phyloP scores from a whole-genome alignment of 2,797 vertebrate genomes.

The Phataginus tetradactyla region DNA sequence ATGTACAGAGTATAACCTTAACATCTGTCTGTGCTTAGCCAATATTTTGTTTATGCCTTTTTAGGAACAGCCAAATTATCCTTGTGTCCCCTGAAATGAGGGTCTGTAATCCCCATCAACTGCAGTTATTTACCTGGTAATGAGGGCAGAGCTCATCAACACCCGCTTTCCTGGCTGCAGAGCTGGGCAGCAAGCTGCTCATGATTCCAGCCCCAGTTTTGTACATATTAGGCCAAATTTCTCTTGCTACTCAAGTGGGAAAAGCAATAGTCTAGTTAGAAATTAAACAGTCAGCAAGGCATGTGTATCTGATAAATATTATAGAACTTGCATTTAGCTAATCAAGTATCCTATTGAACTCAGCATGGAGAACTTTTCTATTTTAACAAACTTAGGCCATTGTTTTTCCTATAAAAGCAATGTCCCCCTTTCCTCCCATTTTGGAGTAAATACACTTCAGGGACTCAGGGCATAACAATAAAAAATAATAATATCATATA shows the following conservation, averaged over 20 bases:
- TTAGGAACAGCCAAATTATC: slow-evolving; percentile 80
- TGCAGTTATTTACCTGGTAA: slow-evolving; percentile 74
- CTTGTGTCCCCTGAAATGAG: slow-evolving; percentile 78
- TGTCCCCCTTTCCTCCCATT: background rate
- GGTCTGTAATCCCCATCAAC: slow-evolving; percentile 74
- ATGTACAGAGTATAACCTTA: slow-evolving; percentile 83
- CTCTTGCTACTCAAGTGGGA: background rate
- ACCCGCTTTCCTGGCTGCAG: slow-evolving; percentile 45
- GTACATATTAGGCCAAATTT: slow-evolving; percentile 29
- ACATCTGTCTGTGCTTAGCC: slow-evolving; percentile 83
- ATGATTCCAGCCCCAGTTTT: slow-evolving; percentile 44
- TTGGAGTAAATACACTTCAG: background rate
- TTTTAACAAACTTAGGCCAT: background rate
- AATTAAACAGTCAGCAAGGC: slow-evolving; percentile 55
- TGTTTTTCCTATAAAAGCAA: background rate
- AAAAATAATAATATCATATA: background rate
- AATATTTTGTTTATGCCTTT: slow-evolving; percentile 80
- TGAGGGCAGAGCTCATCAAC: slow-evolving; percentile 44
- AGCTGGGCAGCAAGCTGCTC: slow-evolving; percentile 29
- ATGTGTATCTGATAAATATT: background rate
- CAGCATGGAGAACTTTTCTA: background rate
- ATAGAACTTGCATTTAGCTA: background rate
- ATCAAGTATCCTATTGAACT: background rate
- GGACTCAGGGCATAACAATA: background rate
- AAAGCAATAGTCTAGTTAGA: background rate